phyloP scores from a whole-genome alignment of 2,888 invertebrate species.

The Apotomis capreana region DNA sequence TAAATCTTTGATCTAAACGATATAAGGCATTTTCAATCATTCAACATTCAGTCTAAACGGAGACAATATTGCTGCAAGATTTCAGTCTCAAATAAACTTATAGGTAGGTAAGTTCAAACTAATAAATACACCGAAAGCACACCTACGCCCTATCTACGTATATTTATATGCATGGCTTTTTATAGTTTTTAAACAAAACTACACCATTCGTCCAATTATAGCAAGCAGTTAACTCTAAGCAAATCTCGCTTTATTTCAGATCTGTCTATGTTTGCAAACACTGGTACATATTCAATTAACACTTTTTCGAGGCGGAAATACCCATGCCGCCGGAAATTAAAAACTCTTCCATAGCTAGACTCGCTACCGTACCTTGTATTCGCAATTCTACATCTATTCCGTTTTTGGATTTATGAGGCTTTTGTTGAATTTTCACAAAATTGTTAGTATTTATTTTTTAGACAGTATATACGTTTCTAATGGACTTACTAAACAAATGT shows the following conservation, averaged over 20 bases:
- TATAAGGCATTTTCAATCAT: no score
- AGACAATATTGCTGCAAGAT: no score
- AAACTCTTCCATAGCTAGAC: constrained; percentile 58
- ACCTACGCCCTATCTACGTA: no score
- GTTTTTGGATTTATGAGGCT: constrained; percentile 38
- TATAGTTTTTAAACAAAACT: not conserved
- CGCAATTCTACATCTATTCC: constrained; percentile 27
- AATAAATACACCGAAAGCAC: no score
- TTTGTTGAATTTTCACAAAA: constrained; percentile 27
- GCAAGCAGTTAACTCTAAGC: not conserved
- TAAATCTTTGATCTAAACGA: no score
- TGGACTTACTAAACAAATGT: no score
- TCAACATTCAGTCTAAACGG: no score
- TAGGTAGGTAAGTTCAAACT: no score
- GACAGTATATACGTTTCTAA: no score
- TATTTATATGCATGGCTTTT: no score
- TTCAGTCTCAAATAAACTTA: no score
- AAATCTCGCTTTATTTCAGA: constrained; percentile 26
- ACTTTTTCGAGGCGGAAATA: constrained; percentile 74
- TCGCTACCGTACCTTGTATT: constrained; percentile 19
- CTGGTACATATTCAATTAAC: constrained; percentile 73
- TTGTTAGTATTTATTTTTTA: not conserved
- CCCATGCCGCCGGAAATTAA: constrained; percentile 77
- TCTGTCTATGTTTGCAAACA: constrained; percentile 47
- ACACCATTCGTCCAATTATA: not conserved